These are phyloP conservation scores for Paraplagusia blochii DNA, from an alignment of 2,113 vertebrate genomes.

Conservation along the genomic window DNA sequence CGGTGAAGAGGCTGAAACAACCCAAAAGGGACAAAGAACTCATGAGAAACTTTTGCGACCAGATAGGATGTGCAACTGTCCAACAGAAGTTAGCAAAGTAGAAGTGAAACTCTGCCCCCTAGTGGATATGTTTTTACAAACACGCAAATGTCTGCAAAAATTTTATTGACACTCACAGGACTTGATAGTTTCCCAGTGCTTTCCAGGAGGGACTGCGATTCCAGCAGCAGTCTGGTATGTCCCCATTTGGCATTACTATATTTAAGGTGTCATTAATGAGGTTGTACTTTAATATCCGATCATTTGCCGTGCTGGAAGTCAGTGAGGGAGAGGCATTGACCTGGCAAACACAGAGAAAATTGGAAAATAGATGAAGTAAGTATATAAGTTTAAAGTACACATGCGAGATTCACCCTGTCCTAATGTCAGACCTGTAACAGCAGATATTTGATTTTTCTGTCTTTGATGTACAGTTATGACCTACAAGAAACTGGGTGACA, in stretches of 20 bases:
- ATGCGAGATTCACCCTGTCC: too few species aligned
- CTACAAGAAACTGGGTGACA: conserved; percentile 19
- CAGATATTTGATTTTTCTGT: conserved; percentile 20
- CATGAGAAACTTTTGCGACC: too few species aligned
- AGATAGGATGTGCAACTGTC: too few species aligned
- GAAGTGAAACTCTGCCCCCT: too few species aligned
- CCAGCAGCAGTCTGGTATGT: conserved; percentile 94
- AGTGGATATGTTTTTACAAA: neutral
- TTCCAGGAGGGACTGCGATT: conserved; percentile 89
- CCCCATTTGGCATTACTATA: conserved; percentile 90
- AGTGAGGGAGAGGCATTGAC: conserved; percentile 97
- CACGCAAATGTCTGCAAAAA: neutral
- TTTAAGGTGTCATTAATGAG: conserved; percentile 97
- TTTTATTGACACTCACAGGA: conserved; percentile 84
- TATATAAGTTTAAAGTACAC: too few species aligned
- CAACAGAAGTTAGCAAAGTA: too few species aligned
- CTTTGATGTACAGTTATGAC: conserved; percentile 27
- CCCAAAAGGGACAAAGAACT: neutral
- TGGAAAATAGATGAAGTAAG: neutral
- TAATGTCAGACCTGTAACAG: neutral
- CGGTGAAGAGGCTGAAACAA: too few species aligned
- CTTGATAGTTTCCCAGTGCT: conserved; percentile 91
- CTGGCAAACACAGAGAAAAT: conserved; percentile 60
- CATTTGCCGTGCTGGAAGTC: conserved; percentile 96
- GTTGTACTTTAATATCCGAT: conserved; percentile 97